Base-by-base conservation (phyloP, 2,113 vertebrate species). In the Cepphus grylle region DNA sequence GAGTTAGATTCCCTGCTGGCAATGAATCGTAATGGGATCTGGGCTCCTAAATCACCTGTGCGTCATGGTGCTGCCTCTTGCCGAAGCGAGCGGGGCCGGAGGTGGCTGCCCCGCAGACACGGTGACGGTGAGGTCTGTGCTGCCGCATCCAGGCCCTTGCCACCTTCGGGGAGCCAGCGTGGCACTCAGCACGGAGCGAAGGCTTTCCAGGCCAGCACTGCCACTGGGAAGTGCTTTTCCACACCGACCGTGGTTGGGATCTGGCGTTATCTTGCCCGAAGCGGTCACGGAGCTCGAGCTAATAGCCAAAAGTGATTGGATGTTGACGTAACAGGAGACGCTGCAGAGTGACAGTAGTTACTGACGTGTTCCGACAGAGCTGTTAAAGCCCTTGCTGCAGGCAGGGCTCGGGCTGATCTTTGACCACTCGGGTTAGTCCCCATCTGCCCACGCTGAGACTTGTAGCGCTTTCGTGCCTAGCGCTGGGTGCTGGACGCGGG, bases 1-100 rank as follows among this genome's bases (percentile, higher is more conserved):
- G 96, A 97, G 81, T 87, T 91, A 29, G 81, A 79, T 84, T 94
- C 93, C 94, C 94, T 93, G 89, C 93, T 89, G 95, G 93, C 91
- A 43, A 8, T 19, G 81, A 86, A 86, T 91, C 6, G 6, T 86
- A 84, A 94, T 76, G 85, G 90, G 82, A 92, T 86, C 94, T 18
- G 40, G 78, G 91, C 80, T 96, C 90, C 95, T 92, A 93, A 94
- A 88, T 93, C 96, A 94, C 95, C 94, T 94, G 85, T 3, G 23
- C 14, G 14, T 74, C 38, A 7, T 1, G 0, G 53, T 32, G 62
- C 83, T 59, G 70, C 81, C 65, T 74, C 59, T 78, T 65, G 73
- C 53, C 3, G 1, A 55, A 17, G n/a, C 3, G 4, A 59, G 56
- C 70, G 77, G 94, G 88, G 61, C 74, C 32, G 56, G 52, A 69